Base-by-base conservation (phyloP, 2,888 invertebrate genomes). In the Leptarthrus brevirostris region DNA sequence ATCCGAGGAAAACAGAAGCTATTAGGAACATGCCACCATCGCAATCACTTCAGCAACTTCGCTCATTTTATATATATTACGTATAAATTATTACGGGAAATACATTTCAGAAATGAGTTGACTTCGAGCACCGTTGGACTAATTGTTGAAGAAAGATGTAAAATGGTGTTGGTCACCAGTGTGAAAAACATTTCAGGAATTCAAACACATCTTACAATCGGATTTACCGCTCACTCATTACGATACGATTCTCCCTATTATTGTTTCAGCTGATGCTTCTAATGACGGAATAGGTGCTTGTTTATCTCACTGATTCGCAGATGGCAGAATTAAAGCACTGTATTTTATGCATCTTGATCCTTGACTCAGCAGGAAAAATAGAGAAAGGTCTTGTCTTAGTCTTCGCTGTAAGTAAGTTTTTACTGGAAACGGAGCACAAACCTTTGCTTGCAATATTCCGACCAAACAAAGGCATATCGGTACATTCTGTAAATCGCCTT, bases 391-490 rank as follows among this genome's bases (percentile, higher is more conserved):
- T 49, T 14, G 77, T 78, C 26, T 75, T 81, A 16, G 76, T 79
- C n/a, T 82, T 78, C 74, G 80, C 78, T 6, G 77, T 81, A 8
- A 79, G 78, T 20, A 74, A 78, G 20, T 82, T 82, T 76, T 77
- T 74, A 6, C 74, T 82, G 6, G 61, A 79, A 14, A 82, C 81
- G 4, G 61, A 73, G 30, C 73, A 72, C 34, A 61, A 73, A 14
- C 61, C 64, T 3, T 18, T 49, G 18, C 10, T 74, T n/a, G 72
- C 69, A 49, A 74, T 76, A 20, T 74, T 76, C 49, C 36, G 64
- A 10, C 36, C 52, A 5, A 70, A 70, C 20, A 75, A 72, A 34
- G 58, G 70, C 12, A 58, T 75, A 8, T 58, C 75, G 30, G 52
- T 26, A 56, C 16, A 54, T 10, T 53, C 70, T 10, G 58, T 70